Evolutionary conservation across 2,888 invertebrate genomes (phyloP).

Genomic region (Lacanobia wlatinum): DNA sequence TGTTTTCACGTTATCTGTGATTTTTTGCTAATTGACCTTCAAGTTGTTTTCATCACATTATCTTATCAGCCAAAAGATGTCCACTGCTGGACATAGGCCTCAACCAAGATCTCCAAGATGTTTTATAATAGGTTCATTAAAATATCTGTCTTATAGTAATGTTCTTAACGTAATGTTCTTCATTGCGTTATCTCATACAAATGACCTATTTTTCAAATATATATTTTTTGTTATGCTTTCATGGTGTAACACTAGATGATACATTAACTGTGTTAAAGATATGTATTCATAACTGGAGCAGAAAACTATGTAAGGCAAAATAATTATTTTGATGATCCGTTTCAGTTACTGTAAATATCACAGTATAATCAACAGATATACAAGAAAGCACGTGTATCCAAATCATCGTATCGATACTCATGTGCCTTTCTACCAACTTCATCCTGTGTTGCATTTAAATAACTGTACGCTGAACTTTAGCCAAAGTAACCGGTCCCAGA

Average conservation of each 20-base stretch:
- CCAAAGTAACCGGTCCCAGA: conserved; percentile 45
- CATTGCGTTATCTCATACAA: not conserved
- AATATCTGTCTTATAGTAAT: not conserved
- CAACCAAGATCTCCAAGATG: too few relatives aligned
- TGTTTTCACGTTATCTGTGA: conserved; percentile 8
- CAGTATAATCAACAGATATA: not conserved
- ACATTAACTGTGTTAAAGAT: too few relatives aligned
- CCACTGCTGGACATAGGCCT: too few relatives aligned
- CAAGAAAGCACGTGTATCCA: not conserved
- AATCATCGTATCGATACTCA: not conserved
- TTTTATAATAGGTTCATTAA: conserved; percentile 3
- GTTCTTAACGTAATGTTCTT: conserved; percentile 3
- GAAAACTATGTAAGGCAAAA: too few relatives aligned
- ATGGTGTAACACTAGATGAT: too few relatives aligned
- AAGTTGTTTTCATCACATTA: not conserved
- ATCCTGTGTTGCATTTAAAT: conserved; percentile 33
- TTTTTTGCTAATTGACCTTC: conserved; percentile 4
- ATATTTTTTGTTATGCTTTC: too few relatives aligned
- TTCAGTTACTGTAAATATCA: not conserved
- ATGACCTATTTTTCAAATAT: too few relatives aligned
- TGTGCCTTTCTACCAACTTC: not conserved
- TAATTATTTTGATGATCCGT: not conserved
- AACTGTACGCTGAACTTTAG: conserved; percentile 59
- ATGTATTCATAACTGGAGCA: too few relatives aligned
- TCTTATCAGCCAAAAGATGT: too few relatives aligned